Base-by-base conservation (phyloP, 2,888 invertebrate genomes). In the Amitus sp. region DNA sequence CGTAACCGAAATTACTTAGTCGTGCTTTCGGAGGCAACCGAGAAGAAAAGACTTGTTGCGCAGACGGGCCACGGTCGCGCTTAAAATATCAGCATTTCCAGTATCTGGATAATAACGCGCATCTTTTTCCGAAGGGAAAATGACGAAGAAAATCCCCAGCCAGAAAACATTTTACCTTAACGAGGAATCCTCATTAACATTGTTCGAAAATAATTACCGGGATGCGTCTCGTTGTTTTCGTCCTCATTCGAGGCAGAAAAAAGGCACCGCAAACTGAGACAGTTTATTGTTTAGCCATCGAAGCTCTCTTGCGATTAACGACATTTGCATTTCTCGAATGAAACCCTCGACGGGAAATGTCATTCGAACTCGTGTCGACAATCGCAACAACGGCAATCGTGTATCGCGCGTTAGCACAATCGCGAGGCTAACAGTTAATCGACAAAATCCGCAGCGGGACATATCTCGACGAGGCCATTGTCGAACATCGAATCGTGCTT, bases 11-110 rank as follows among this genome's bases (percentile, higher is more conserved):
- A 78, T 78, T 78, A 78, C 78, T 78, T 77, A 76, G 74, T 70
- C 74, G 62, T 67, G 72, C 74, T 79, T 79, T 79, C 76, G 75
- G 75, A 76, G 72, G 73, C 78, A 80, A 78, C 76, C 76, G 77
- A 78, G 78, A 77, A 79, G 79, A 80, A 80, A 80, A 73, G 73
- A 81, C 80, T 81, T 80, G 80, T 81, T 81, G 80, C 80, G 63
- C 76, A 72, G 70, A 71, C 74, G 77, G 77, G 76, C 76, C 73
- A 74, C 76, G 74, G 72, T 71, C 72, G 76, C 74, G 80, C 77
- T 79, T 80, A 76, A 80, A 80, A 80, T 80, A 80, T 79, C 76
- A 78, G 75, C 77, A 80, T 77, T 78, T 78, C 76, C 72, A 72
- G 71, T 72, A 72, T 70, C 62, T 62, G 50, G 40, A 58, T 50